phyloP scores from a whole-genome alignment of 1,140 invertebrate genomes.

The Halictus rubicundus region DNA sequence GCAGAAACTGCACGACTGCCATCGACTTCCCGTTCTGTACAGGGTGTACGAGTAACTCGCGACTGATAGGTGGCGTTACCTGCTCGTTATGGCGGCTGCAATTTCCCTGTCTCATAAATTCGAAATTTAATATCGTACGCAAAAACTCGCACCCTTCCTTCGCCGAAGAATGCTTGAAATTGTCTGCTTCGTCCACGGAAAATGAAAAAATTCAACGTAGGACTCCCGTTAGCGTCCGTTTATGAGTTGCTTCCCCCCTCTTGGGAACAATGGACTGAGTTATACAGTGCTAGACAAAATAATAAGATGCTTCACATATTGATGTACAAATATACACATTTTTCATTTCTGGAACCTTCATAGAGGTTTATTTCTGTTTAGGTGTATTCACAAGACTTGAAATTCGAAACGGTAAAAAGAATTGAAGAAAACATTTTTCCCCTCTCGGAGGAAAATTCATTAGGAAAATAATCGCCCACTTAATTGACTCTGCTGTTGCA shows the following conservation, averaged over 20 bases:
- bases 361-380: too few relatives aligned
- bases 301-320: too few relatives aligned
- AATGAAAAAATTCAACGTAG: conserved; percentile 18
- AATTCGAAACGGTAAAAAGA: too few relatives aligned
- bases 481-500: too few relatives aligned
- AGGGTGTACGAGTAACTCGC: background rate
- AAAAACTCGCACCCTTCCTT: background rate
- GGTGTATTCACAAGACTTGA: too few relatives aligned
- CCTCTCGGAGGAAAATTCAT: too few relatives aligned
- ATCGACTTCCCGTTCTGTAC: background rate
- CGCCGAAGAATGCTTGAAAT: conserved; percentile 21
- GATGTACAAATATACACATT: too few relatives aligned
- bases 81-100: background rate
- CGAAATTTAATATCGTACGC: conserved; percentile 26
- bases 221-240: background rate
- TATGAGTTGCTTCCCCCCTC: background rate
- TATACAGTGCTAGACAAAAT: too few relatives aligned
- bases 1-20: background rate
- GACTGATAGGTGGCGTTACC: background rate
- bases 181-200: conserved; percentile 5
- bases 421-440: too few relatives aligned
- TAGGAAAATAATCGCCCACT: too few relatives aligned
- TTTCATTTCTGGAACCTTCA: too few relatives aligned
- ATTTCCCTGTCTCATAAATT: background rate
- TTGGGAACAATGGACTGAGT: background rate